A percentile compares a stretch with the other conserved stretches of the same genome.
phyloP scores from a whole-genome alignment of 2,797 vertebrate species.

The Gymnodraco acuticeps region DNA sequence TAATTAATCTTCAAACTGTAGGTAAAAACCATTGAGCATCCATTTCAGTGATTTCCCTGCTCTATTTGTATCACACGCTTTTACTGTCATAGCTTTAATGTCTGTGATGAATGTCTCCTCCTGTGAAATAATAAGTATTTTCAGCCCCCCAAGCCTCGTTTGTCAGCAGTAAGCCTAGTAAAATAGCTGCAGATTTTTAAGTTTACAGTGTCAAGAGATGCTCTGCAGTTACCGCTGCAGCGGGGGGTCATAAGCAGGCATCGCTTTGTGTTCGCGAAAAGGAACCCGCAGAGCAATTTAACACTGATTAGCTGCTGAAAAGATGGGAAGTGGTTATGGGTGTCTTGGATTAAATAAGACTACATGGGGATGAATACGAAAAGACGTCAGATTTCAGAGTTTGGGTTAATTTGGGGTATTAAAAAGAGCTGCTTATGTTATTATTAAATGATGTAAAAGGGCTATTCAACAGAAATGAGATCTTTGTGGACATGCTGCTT shows the following conservation, averaged over 20 bases:
- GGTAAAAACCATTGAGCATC: slow-evolving; percentile 17
- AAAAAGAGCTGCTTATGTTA: slow-evolving; percentile 12
- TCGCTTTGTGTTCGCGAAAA: slow-evolving; percentile 45
- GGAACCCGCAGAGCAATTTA: slow-evolving; percentile 56
- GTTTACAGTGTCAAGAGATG: slow-evolving; percentile 47
- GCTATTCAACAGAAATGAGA: slow-evolving; percentile 8
- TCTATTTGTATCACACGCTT: slow-evolving; percentile 20
- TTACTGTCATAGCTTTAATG: slow-evolving; percentile 36
- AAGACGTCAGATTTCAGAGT: slow-evolving; percentile 8
- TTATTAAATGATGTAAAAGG: slow-evolving; percentile 23
- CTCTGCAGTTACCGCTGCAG: slow-evolving; percentile 56
- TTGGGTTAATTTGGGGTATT: slow-evolving; percentile 7
- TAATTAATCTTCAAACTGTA: slow-evolving; percentile 9
- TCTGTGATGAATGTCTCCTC: slow-evolving; percentile 42
- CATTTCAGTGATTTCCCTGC: slow-evolving; percentile 13
- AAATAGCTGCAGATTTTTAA: slow-evolving; percentile 39
- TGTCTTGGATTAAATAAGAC: slow-evolving; percentile 40
- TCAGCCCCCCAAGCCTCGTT: slow-evolving; percentile 13
- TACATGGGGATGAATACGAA: slow-evolving; percentile 20
- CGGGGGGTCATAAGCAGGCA: slow-evolving; percentile 48
- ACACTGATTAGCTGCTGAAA: slow-evolving; percentile 62
- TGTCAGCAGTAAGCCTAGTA: slow-evolving; percentile 16
- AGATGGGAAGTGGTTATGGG: slow-evolving; percentile 41
- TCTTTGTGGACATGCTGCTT: slow-evolving; percentile 21
- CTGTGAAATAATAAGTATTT: slow-evolving; percentile 44